Conservation (phyloP, 37 sponge, comb jelly and placozoan genomes). For the Halichondria panicea region DNA sequence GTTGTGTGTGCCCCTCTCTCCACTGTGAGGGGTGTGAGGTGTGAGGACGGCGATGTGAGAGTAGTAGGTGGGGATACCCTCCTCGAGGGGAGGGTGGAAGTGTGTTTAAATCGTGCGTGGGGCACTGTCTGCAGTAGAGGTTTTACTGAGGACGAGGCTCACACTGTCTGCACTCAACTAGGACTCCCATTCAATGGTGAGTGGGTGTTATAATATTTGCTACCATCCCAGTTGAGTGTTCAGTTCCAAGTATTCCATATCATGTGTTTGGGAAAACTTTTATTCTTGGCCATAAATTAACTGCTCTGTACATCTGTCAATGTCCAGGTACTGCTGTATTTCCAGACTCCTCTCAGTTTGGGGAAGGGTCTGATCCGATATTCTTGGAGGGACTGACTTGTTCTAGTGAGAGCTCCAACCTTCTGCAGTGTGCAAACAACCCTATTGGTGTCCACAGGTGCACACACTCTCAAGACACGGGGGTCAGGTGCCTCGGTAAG, state of each 20-base stretch:
- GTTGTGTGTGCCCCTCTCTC: too few relatives aligned
- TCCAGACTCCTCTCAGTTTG: neutral
- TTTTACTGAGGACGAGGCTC: constrained; percentile 20
- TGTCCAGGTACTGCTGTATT: too few relatives aligned
- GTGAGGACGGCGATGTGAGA: constrained; percentile 8
- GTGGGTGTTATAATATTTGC: too few relatives aligned
- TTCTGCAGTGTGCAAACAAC: neutral
- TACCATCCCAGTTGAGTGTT: too few relatives aligned
- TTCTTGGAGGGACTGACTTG: neutral
- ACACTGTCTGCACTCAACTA: constrained; percentile 50
- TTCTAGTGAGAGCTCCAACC: neutral
- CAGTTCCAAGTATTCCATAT: too few relatives aligned
- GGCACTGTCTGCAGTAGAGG: constrained; percentile 48
- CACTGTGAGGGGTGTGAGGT: neutral
- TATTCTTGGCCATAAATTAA: too few relatives aligned
- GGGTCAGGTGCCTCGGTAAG: constrained; percentile 21
- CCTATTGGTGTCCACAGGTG: constrained; percentile 4
- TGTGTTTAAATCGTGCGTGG: constrained; percentile 7
- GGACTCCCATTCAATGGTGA: constrained; percentile 8
- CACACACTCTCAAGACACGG: constrained; percentile 3
- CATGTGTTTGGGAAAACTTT: too few relatives aligned
- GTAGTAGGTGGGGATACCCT: constrained; percentile 5
- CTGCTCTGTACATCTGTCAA: too few relatives aligned
- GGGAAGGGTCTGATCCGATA: neutral
- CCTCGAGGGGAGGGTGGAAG: constrained; percentile 9